Conservation (phyloP, 2,113 vertebrate species). For the Psophia crepitans region DNA sequence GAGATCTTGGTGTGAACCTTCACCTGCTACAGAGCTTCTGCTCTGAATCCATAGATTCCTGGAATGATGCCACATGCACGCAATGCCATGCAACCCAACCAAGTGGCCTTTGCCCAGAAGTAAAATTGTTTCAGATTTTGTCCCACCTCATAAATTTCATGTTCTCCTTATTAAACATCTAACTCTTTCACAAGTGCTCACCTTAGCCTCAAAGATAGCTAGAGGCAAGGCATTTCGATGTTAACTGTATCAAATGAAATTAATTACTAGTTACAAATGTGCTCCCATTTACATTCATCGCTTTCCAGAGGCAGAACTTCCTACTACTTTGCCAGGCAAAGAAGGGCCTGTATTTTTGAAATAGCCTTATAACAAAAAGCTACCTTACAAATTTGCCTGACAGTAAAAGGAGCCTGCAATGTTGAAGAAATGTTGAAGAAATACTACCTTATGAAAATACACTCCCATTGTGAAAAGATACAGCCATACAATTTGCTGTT, state of each 20-base stretch:
- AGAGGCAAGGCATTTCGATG: not conserved
- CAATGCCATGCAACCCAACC: not conserved
- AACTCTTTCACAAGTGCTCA: not conserved
- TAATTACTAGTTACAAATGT: not conserved
- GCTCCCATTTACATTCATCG: not conserved
- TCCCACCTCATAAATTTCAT: not conserved
- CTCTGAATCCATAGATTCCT: not conserved
- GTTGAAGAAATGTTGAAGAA: not conserved
- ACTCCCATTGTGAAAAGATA: not conserved
- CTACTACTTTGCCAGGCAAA: not conserved
- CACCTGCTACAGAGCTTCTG: not conserved
- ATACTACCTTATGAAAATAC: not conserved
- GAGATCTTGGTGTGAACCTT: not conserved
- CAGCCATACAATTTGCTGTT: not conserved
- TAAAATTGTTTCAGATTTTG: not conserved
- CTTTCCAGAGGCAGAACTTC: not conserved
- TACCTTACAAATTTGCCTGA: not conserved
- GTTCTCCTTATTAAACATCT: not conserved
- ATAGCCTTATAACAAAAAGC: not conserved
- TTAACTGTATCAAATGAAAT: not conserved
- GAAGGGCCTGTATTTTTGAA: not conserved
- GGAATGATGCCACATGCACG: not conserved
- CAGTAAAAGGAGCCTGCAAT: not conserved
- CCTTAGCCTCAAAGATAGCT: not conserved
- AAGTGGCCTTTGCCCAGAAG: not conserved